phyloP scores from a whole-genome alignment of 2,113 vertebrate genomes.

The Rhipidura dahli region DNA sequence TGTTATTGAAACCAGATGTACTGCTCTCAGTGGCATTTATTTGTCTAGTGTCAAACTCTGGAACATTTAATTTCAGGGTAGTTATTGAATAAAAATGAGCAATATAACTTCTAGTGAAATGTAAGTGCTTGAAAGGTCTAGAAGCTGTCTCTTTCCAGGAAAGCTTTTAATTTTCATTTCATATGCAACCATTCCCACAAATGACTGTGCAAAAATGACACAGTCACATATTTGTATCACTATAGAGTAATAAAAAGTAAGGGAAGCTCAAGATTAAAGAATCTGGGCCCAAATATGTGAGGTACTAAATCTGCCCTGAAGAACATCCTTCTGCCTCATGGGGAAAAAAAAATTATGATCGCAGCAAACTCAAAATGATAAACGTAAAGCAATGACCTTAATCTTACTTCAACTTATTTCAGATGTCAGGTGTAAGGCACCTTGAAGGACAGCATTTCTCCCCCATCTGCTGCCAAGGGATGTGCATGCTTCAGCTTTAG shows the following conservation, averaged over 20 bases:
- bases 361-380: background rate
- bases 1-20: slow-evolving; percentile 68
- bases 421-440: background rate
- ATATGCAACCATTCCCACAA: background rate
- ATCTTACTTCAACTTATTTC: background rate
- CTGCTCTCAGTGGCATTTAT: slow-evolving; percentile 49
- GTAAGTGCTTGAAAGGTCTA: background rate
- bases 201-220: background rate
- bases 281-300: background rate
- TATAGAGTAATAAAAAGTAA: background rate
- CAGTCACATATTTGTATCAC: background rate
- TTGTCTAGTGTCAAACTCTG: slow-evolving; percentile 45
- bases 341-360: rapidly evolving
- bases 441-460: background rate
- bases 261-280: background rate
- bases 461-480: background rate
- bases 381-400: background rate
- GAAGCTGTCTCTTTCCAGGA: background rate
- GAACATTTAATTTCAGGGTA: background rate
- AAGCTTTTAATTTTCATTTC: slow-evolving; percentile 4
- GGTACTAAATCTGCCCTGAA: background rate
- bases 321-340: background rate
- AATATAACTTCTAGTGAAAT: slow-evolving; percentile 4
- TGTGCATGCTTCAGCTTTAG: background rate
- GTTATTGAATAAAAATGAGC: slow-evolving; percentile 29